Conservation (phyloP, 53 echinoderm and acorn worm genomes). For the Hippasteria phrygiana region DNA sequence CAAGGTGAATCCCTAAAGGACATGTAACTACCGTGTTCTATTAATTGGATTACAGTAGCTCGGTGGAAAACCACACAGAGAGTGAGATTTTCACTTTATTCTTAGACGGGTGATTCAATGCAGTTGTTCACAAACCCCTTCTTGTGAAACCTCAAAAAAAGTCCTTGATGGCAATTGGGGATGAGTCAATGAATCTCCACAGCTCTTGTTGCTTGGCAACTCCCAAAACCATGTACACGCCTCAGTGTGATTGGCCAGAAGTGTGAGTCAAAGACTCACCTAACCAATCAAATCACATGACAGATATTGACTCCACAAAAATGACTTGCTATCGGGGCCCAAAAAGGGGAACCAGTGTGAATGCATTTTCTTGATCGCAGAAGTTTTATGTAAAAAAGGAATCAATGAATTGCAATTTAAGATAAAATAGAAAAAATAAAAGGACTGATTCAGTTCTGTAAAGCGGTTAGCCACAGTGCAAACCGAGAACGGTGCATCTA, state of each 20-base stretch:
- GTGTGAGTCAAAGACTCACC: slow-evolving; percentile 27
- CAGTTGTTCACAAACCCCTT: not conserved
- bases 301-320: not conserved
- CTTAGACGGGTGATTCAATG: not conserved
- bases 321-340: not conserved
- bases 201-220: not conserved
- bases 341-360: not conserved
- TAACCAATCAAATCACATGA: not conserved
- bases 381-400: not conserved
- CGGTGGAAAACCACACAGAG: not conserved
- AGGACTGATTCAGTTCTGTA: not conserved
- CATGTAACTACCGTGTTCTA: too few relatives aligned
- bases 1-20: too few relatives aligned
- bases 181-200: slow-evolving; percentile 36
- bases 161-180: not conserved
- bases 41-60: too few relatives aligned
- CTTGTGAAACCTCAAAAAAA: not conserved
- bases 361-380: not conserved
- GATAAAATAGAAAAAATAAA: not conserved
- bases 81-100: not conserved
- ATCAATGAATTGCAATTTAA: not conserved
- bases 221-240: not conserved
- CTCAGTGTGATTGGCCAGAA: slow-evolving; percentile 16
- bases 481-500: not conserved
- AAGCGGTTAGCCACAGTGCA: not conserved